Percentiles rank a stretch among this genome's conserved stretches.
Conservation (phyloP, 1,140 invertebrate species). For the Formica exsecta region DNA sequence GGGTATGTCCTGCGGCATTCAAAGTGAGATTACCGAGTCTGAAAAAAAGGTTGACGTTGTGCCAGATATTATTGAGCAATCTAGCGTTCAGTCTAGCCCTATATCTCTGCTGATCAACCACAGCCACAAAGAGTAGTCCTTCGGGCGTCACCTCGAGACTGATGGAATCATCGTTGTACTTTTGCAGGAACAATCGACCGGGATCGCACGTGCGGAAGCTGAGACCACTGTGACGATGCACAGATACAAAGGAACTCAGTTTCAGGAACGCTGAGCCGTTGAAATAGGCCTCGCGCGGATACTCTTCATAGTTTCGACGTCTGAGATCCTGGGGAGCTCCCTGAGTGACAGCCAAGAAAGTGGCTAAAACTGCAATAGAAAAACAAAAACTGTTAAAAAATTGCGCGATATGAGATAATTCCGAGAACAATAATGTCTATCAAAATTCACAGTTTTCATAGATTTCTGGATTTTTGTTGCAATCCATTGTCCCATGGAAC, state of each 20-base stretch:
- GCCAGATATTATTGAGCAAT: slow-evolving; percentile 93
- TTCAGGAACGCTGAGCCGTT: slow-evolving; percentile 92
- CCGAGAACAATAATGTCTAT: neutral
- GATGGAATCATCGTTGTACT: slow-evolving; percentile 89
- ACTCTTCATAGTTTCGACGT: slow-evolving; percentile 74
- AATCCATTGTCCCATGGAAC: neutral
- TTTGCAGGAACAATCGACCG: slow-evolving; percentile 91
- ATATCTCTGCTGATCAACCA: slow-evolving; percentile 87
- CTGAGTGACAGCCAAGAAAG: slow-evolving; percentile 73
- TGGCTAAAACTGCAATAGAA: slow-evolving; percentile 77
- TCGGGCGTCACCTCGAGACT: slow-evolving; percentile 90
- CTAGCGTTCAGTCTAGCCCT: slow-evolving; percentile 89
- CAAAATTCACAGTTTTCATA: neutral
- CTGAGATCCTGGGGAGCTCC: slow-evolving; percentile 73
- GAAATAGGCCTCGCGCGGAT: slow-evolving; percentile 92
- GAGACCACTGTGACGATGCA: slow-evolving; percentile 92
- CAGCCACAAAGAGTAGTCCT: slow-evolving; percentile 89
- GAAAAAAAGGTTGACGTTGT: slow-evolving; percentile 90
- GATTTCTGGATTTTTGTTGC: neutral
- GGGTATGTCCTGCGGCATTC: slow-evolving; percentile 86
- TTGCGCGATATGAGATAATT: neutral
- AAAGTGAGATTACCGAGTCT: slow-evolving; percentile 90
- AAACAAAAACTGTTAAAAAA: slow-evolving; percentile 4
- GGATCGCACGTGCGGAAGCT: slow-evolving; percentile 93
- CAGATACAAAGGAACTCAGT: slow-evolving; percentile 90